A percentile compares a stretch with the other conserved stretches of the same genome.
Conservation (phyloP, 2,113 vertebrate species). For the Oncorhynchus keta region DNA sequence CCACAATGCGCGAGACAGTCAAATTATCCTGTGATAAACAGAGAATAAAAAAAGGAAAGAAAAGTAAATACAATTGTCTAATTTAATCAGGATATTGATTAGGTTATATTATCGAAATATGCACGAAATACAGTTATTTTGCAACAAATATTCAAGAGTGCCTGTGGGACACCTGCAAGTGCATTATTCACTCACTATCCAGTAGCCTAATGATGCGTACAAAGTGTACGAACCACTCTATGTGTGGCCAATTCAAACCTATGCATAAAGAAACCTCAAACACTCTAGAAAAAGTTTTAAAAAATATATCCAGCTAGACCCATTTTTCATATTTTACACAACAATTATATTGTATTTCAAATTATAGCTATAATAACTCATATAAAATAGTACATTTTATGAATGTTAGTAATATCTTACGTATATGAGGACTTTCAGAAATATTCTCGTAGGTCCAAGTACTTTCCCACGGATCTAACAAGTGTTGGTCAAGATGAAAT, state of each 20-base stretch:
- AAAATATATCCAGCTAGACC: not conserved
- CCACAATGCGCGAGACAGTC: not conserved
- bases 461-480: conserved; percentile 34
- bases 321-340: not conserved
- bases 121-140: not conserved
- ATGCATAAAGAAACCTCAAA: not conserved
- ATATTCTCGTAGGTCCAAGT: not conserved
- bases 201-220: not conserved
- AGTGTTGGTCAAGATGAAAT: conserved; percentile 61
- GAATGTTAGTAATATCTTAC: conserved; percentile 31
- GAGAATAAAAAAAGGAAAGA: not conserved
- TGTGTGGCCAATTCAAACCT: not conserved
- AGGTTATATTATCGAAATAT: not conserved
- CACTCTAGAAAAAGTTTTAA: not conserved
- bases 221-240: not conserved
- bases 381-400: not conserved
- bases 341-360: not conserved
- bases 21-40: conserved; percentile 8
- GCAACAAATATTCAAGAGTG: not conserved
- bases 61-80: not conserved
- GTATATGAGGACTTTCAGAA: conserved; percentile 8
- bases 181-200: not conserved
- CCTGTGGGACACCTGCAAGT: not conserved
- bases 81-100: not conserved
- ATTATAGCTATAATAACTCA: not conserved